Evolutionary conservation across 2,113 vertebrate genomes (phyloP).

Genomic region (Psophia crepitans): DNA sequence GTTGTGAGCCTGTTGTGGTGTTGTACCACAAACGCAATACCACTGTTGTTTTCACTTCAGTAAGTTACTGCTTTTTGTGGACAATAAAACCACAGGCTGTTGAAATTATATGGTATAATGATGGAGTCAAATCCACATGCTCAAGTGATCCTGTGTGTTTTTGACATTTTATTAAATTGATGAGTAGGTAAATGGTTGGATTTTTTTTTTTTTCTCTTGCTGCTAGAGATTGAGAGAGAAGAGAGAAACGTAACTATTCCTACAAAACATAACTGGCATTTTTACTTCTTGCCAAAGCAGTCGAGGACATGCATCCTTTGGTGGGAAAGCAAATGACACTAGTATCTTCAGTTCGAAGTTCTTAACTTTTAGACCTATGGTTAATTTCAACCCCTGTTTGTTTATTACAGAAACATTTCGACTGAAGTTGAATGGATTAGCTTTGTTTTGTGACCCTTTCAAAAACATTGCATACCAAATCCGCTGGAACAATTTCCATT

Average conservation of each 20-base stretch:
- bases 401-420: neutral
- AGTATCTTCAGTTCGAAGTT: neutral
- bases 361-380: neutral
- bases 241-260: neutral
- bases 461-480: neutral
- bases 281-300: neutral
- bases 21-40: neutral
- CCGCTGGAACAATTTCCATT: neutral
- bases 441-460: neutral
- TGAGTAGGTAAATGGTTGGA: neutral
- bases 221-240: neutral
- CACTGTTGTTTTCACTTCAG: neutral
- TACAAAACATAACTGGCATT: neutral
- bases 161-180: slow-evolving; percentile 14
- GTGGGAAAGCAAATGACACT: neutral
- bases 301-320: neutral
- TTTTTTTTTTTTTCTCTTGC: neutral
- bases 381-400: neutral
- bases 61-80: slow-evolving; percentile 47
- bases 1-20: neutral
- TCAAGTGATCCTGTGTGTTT: neutral
- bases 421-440: neutral
- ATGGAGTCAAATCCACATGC: slow-evolving; percentile 27
- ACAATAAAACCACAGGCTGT: slow-evolving; percentile 53
- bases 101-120: slow-evolving; percentile 40